These are phyloP conservation scores for Ylistrum balloti DNA, from an alignment of 1,140 invertebrate genomes.

Conservation along the genomic window DNA sequence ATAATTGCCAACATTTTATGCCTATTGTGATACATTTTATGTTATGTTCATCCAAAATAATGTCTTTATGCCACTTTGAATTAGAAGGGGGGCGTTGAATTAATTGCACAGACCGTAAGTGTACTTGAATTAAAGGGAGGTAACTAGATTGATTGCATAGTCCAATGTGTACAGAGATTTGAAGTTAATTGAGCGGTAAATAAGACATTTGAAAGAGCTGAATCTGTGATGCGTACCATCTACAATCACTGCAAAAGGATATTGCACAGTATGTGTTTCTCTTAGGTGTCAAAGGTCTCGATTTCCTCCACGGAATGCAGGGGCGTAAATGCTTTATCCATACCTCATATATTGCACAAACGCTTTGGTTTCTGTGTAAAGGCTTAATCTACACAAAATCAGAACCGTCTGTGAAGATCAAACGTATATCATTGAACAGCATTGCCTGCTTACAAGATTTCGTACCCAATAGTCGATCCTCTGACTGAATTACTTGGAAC, in stretches of 20 bases:
- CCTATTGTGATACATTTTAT: constrained; percentile 24
- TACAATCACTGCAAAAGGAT: neutral
- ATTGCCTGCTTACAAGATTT: neutral
- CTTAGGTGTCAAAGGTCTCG: neutral
- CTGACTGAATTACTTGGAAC: too few relatives aligned
- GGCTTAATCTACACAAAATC: neutral
- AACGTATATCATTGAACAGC: neutral
- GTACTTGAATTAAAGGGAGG: constrained; percentile 32
- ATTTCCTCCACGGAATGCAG: neutral
- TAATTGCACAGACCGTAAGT: neutral
- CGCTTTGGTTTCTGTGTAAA: neutral
- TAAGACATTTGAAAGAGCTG: neutral
- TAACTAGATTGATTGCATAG: constrained; percentile 5
- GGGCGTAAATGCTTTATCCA: neutral
- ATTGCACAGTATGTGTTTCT: neutral
- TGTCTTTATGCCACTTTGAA: constrained; percentile 3
- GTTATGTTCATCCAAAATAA: neutral
- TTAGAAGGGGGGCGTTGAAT: neutral
- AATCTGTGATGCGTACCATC: neutral
- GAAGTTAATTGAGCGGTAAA: constrained; percentile 9
- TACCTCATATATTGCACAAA: neutral
- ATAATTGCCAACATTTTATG: neutral
- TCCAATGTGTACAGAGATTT: neutral
- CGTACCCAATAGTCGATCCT: too few relatives aligned
- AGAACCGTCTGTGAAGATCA: constrained; percentile 7